Conservation (phyloP, 2,888 invertebrate genomes). For the Sinotaia quadrata region DNA sequence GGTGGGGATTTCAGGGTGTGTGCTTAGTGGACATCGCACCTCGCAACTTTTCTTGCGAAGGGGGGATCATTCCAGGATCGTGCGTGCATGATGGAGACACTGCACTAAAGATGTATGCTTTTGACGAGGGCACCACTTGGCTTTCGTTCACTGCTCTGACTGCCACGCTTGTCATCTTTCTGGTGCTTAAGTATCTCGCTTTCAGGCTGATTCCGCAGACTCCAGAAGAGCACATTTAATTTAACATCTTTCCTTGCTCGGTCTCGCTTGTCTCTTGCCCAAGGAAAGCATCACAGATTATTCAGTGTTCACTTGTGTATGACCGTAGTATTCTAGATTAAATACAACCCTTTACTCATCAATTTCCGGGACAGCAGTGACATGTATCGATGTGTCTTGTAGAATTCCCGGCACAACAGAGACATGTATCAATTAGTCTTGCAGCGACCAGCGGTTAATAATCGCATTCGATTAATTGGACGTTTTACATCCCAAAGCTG, state of each 20-base stretch:
- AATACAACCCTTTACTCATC: too few species aligned
- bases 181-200: conserved; percentile 50
- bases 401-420: too few species aligned
- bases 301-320: too few species aligned
- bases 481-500: too few species aligned
- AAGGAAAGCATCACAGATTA: too few species aligned
- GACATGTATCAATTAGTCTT: too few species aligned
- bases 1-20: conserved; percentile 63
- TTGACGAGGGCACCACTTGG: conserved; percentile 50
- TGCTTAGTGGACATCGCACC: conserved; percentile 51
- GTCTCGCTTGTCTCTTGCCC: not conserved
- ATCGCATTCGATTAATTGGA: too few species aligned
- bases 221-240: conserved; percentile 49
- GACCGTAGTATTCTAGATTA: too few species aligned
- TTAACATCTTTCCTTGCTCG: not conserved
- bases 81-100: conserved; percentile 54
- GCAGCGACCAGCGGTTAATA: too few species aligned
- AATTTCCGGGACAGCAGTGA: too few species aligned
- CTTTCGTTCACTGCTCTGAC: conserved; percentile 46
- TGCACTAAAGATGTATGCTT: conserved; percentile 53
- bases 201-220: conserved; percentile 59
- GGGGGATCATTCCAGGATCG: conserved; percentile 23
- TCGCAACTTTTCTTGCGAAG: conserved; percentile 54
- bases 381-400: too few species aligned
- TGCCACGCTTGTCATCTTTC: conserved; percentile 49